A percentile compares a stretch with the other conserved stretches of the same genome.
Evolutionary conservation across 2,113 vertebrate genomes (phyloP).

Genomic region (Corythoichthys intestinalis): DNA sequence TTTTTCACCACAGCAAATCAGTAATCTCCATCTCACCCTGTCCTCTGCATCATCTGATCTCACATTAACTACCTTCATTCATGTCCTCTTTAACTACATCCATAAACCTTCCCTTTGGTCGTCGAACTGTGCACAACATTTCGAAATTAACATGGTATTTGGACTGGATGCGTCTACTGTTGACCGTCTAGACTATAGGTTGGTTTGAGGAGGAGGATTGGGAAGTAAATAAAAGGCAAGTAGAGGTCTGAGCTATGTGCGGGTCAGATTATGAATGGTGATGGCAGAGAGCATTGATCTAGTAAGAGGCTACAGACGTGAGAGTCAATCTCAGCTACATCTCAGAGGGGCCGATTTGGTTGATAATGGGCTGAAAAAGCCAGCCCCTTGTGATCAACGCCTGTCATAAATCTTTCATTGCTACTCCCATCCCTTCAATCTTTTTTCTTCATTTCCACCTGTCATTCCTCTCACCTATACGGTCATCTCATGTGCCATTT

Average conservation of each 20-base stretch:
- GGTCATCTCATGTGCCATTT: conserved; percentile 33
- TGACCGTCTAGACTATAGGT: too few relatives aligned
- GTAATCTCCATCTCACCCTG: too few relatives aligned
- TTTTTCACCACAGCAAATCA: too few relatives aligned
- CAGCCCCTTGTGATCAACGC: conserved; percentile 44
- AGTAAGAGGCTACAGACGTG: conserved; percentile 20
- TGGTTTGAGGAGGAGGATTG: too few relatives aligned
- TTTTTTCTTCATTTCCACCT: conserved; percentile 10
- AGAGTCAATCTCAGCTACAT: conserved; percentile 39
- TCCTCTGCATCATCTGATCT: too few relatives aligned
- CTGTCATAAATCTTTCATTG: conserved; percentile 69
- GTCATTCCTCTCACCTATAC: conserved; percentile 19
- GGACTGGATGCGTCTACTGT: too few relatives aligned
- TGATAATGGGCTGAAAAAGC: conserved; percentile 69
- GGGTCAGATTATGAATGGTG: conserved; percentile 14
- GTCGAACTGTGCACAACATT: too few relatives aligned
- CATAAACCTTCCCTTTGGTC: too few relatives aligned
- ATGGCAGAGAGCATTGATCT: conserved; percentile 35
- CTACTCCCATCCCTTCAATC: conserved; percentile 44
- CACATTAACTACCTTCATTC: too few relatives aligned
- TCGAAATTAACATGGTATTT: too few relatives aligned
- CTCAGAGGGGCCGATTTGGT: conserved; percentile 56
- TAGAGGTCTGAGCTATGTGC: conserved; percentile 25
- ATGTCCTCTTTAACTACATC: too few relatives aligned
- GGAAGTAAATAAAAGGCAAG: conserved; percentile 25